phyloP scores from a whole-genome alignment of 2,888 invertebrate genomes.

The Iphiclides podalirius region DNA sequence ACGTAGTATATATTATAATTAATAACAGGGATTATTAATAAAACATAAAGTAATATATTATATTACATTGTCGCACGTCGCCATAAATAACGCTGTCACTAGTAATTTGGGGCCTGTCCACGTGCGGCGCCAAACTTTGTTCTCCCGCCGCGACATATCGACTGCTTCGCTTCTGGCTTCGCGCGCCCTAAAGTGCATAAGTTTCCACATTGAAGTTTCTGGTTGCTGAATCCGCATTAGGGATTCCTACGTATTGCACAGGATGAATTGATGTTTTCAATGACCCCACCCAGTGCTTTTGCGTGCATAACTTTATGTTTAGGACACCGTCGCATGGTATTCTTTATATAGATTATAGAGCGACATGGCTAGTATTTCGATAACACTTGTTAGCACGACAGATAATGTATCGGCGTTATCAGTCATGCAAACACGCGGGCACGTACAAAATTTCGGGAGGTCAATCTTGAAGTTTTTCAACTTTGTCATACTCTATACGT shows the following conservation, averaged over 20 bases:
- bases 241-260: too few species aligned
- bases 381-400: not conserved
- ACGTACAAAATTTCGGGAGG: not conserved
- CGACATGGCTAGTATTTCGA: not conserved
- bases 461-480: not conserved
- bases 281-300: too few species aligned
- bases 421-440: not conserved
- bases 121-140: constrained; percentile 10
- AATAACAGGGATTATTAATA: too few species aligned
- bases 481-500: not conserved
- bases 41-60: not conserved
- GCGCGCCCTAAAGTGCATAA: constrained; percentile 8
- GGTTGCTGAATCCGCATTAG: constrained; percentile 1
- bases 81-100: constrained; percentile 13
- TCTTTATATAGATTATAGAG: too few species aligned
- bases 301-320: too few species aligned
- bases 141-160: constrained; percentile 2
- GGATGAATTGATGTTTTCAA: too few species aligned
- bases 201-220: constrained; percentile 14
- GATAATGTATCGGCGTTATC: not conserved
- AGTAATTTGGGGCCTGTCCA: constrained; percentile 8
- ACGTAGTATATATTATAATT: too few species aligned
- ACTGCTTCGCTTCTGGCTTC: not conserved
- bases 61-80: not conserved
- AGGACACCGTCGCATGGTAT: too few species aligned